phyloP scores from a whole-genome alignment of 2,888 invertebrate species.

The Physocephala rufipes region DNA sequence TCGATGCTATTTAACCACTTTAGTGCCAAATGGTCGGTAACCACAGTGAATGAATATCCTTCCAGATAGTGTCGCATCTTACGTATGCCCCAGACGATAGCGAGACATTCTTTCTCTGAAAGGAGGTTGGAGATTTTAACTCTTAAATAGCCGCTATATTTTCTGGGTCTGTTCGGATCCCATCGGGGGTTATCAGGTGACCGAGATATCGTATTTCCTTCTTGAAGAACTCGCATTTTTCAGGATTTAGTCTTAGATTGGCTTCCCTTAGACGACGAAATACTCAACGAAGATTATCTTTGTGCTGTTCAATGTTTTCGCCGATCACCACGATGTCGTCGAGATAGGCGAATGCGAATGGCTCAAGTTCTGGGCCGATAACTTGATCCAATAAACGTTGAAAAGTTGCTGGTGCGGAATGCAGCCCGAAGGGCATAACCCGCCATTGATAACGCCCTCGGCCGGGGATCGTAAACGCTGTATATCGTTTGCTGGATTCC shows the following conservation, averaged over 20 bases:
- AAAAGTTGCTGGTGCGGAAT: not conserved
- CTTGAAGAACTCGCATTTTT: conserved; percentile 18
- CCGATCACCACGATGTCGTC: not conserved
- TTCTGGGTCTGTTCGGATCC: conserved; percentile 17
- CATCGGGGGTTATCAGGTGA: not conserved
- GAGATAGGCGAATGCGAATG: not conserved
- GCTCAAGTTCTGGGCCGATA: not conserved
- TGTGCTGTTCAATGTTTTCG: not conserved
- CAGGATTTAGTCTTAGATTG: not conserved
- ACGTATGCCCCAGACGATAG: conserved; percentile 28
- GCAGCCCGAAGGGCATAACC: conserved; percentile 1
- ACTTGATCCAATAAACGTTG: not conserved
- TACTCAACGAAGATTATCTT: not conserved
- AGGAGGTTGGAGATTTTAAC: not conserved
- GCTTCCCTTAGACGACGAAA: not conserved
- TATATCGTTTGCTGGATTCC: not conserved
- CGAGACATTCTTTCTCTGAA: conserved; percentile 35
- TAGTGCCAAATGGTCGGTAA: conserved; percentile 37
- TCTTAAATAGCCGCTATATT: conserved; percentile 7
- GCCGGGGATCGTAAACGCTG: conserved; percentile 10
- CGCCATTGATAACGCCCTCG: conserved; percentile 6
- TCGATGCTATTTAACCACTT: conserved; percentile 28
- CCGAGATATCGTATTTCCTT: conserved; percentile 2
- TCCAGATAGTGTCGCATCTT: conserved; percentile 39
- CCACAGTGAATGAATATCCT: conserved; percentile 21